Conservation (phyloP, 2,888 invertebrate species). For the Troides oblongomaculatus region DNA sequence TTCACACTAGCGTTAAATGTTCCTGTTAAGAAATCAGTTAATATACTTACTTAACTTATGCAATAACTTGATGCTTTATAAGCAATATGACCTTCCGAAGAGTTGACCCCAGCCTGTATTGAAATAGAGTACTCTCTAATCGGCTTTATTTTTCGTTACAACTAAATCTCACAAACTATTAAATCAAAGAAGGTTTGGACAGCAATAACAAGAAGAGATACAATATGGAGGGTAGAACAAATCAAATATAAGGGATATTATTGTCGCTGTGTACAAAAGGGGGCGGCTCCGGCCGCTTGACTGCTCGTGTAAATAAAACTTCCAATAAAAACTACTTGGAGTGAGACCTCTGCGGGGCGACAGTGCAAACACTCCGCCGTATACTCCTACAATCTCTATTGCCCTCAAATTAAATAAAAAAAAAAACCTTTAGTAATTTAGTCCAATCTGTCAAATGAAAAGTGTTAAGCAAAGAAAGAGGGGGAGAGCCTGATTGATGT, state of each 20-base stretch:
- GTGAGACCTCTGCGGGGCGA: constrained; percentile 53
- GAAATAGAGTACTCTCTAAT: too few species aligned
- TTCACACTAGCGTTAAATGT: too few species aligned
- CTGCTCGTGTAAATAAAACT: constrained; percentile 54
- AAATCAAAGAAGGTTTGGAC: constrained; percentile 41
- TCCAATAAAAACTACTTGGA: constrained; percentile 76
- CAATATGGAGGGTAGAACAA: constrained; percentile 54
- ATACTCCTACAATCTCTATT: constrained; percentile 59
- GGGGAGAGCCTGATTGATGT: constrained; percentile 60
- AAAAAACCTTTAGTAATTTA: constrained; percentile 69
- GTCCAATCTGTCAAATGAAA: constrained; percentile 79
- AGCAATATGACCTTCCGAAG: too few species aligned
- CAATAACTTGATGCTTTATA: too few species aligned
- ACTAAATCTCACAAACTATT: constrained; percentile 14
- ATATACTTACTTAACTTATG: too few species aligned
- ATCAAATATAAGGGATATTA: constrained; percentile 70
- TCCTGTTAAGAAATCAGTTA: too few species aligned
- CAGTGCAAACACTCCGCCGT: constrained; percentile 53
- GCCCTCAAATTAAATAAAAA: constrained; percentile 77
- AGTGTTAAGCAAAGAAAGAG: constrained; percentile 78
- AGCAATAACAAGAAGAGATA: constrained; percentile 46
- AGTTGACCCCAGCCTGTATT: too few species aligned
- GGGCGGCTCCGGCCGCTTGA: constrained; percentile 49
- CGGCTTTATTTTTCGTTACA: too few species aligned
- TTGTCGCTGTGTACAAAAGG: constrained; percentile 62